Conservation (phyloP, 2,113 vertebrate genomes). For the Monopterus albus region DNA sequence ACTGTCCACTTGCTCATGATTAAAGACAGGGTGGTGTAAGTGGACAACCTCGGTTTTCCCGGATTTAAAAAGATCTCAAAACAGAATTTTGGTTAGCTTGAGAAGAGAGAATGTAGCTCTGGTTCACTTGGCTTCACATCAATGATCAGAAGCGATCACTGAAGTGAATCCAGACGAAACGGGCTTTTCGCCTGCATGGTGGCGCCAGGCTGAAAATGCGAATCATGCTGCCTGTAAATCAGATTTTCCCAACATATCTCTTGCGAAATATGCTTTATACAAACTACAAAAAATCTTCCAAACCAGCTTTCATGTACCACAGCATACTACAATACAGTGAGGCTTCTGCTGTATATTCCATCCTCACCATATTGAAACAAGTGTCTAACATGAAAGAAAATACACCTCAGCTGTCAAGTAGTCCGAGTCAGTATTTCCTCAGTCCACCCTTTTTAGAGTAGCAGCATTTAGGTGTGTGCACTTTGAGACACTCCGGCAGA, state of each 20-base stretch:
- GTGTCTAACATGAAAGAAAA: conserved; percentile 40
- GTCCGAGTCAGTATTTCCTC: conserved; percentile 42
- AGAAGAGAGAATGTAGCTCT: conserved; percentile 68
- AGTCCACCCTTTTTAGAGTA: conserved; percentile 51
- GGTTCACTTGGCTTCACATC: conserved; percentile 76
- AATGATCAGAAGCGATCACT: conserved; percentile 66
- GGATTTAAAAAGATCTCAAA: conserved; percentile 61
- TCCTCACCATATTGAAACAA: conserved; percentile 40
- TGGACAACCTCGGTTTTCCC: conserved; percentile 59
- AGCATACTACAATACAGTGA: conserved; percentile 30
- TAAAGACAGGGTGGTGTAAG: conserved; percentile 63
- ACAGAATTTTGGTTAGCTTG: conserved; percentile 65
- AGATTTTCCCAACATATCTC: conserved; percentile 61
- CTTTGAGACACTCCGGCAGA: conserved; percentile 67
- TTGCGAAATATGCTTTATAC: conserved; percentile 53
- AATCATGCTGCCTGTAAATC: conserved; percentile 75
- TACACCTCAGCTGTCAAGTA: conserved; percentile 50
- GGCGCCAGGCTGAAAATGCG: conserved; percentile 71
- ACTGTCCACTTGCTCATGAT: conserved; percentile 66
- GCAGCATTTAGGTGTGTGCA: conserved; percentile 62
- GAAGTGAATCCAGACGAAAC: conserved; percentile 74
- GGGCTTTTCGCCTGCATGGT: conserved; percentile 68
- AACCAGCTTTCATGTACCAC: conserved; percentile 52
- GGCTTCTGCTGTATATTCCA: conserved; percentile 20
- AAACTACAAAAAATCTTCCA: conserved; percentile 25